Evolutionary conservation across 2,113 vertebrate species (phyloP).

Genomic region (Charina bottae): DNA sequence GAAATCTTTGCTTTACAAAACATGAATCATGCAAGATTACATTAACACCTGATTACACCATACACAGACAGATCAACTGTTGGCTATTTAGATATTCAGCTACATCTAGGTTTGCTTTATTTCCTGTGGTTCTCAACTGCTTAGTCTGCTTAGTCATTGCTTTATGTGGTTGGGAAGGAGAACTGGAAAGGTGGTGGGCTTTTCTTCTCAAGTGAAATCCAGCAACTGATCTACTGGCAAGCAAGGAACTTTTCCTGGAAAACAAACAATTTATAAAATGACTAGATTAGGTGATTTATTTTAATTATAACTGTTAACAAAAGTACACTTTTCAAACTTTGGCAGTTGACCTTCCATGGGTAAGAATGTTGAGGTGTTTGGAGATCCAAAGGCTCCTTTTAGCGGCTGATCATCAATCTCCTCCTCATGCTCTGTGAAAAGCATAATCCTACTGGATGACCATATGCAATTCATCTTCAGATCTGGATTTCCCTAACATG

Average conservation of each 20-base stretch:
- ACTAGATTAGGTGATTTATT: slow-evolving; percentile 30
- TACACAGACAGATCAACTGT: slow-evolving; percentile 20
- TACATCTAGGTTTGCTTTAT: background rate
- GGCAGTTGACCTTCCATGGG: slow-evolving; percentile 66
- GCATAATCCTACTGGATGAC: slow-evolving; percentile 40
- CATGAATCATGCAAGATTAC: background rate
- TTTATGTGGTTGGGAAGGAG: background rate
- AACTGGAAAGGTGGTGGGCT: background rate
- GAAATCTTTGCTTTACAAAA: background rate
- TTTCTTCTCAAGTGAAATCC: slow-evolving; percentile 19
- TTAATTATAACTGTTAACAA: slow-evolving; percentile 49
- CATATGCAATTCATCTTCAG: slow-evolving; percentile 25
- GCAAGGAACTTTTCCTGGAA: slow-evolving; percentile 25
- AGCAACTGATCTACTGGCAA: slow-evolving; percentile 34
- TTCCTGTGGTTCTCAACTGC: background rate
- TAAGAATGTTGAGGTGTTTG: slow-evolving; percentile 59
- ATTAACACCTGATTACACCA: background rate
- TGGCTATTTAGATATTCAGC: background rate
- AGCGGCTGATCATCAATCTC: slow-evolving; percentile 48
- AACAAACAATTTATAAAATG: slow-evolving; percentile 37
- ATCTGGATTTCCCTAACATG: background rate
- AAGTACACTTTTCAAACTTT: slow-evolving; percentile 55
- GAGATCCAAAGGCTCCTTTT: slow-evolving; percentile 51
- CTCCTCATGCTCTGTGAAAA: slow-evolving; percentile 43
- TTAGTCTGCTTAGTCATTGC: background rate